These are phyloP conservation scores for Nycteola revayana DNA, from an alignment of 2,888 invertebrate species.

Conservation along the genomic window DNA sequence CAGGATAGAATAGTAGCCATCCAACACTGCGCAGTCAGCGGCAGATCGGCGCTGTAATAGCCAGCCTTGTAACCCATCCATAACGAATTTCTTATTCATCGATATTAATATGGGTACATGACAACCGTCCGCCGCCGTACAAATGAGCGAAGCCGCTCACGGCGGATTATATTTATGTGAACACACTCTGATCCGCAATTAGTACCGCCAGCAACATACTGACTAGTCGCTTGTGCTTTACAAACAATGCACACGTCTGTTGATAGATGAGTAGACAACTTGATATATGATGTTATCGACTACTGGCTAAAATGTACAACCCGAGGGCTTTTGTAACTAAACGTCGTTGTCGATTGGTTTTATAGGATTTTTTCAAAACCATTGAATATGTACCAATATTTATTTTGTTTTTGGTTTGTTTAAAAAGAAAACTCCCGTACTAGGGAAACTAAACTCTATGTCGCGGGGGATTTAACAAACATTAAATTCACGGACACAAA, in stretches of 20 bases:
- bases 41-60: constrained; percentile 65
- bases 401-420: no score
- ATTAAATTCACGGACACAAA: no score
- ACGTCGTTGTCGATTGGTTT: not conserved
- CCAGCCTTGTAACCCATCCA: constrained; percentile 75
- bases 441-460: no score
- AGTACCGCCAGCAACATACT: constrained; percentile 57
- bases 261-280: constrained; percentile 33
- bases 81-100: constrained; percentile 81
- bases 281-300: constrained; percentile 36
- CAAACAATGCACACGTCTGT: constrained; percentile 37
- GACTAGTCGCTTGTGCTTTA: constrained; percentile 39
- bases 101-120: constrained; percentile 78
- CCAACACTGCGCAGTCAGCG: constrained; percentile 49
- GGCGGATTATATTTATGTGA: constrained; percentile 75
- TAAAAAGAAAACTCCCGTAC: no score
- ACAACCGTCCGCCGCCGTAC: constrained; percentile 73
- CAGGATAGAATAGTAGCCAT: constrained; percentile 64
- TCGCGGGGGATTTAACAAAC: no score
- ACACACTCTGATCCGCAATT: constrained; percentile 74
- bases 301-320: constrained; percentile 30
- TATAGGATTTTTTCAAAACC: no score
- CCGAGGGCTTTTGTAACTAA: constrained; percentile 15
- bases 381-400: no score
- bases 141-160: constrained; percentile 73